phyloP scores from a whole-genome alignment of 2,113 vertebrate species.

The Dasypus novemcinctus region DNA sequence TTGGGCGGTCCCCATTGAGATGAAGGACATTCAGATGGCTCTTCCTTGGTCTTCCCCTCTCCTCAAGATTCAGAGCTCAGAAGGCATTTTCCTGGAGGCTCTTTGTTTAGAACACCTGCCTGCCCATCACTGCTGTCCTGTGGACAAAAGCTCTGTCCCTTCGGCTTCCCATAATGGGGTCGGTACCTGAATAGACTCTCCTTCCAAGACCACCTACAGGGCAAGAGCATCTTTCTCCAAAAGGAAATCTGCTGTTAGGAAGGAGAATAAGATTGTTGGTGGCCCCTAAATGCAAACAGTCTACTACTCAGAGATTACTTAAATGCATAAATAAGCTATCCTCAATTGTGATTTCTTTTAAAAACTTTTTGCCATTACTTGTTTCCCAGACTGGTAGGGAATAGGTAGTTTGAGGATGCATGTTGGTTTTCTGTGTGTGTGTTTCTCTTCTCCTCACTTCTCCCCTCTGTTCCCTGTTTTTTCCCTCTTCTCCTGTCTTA shows the following conservation, averaged over 20 bases:
- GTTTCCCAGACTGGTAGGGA: not conserved
- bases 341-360: not conserved
- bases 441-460: not conserved
- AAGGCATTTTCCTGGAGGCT: not conserved
- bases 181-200: not conserved
- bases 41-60: not conserved
- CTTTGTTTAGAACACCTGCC: not conserved
- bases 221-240: not conserved
- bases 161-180: not conserved
- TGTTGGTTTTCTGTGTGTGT: not conserved
- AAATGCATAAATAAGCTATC: not conserved
- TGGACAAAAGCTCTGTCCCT: not conserved
- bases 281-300: not conserved
- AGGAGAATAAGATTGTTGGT: not conserved
- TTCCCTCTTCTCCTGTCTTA: not conserved
- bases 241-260: not conserved
- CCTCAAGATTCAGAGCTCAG: not conserved
- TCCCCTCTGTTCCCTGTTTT: too few relatives aligned
- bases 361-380: not conserved
- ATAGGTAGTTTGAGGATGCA: not conserved
- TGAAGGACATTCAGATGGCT: not conserved
- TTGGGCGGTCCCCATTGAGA: rapidly evolving
- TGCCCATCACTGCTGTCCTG: too few relatives aligned
- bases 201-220: not conserved
- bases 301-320: not conserved